phyloP scores from a whole-genome alignment of 2,797 vertebrate genomes.

The Naso thynnoides region DNA sequence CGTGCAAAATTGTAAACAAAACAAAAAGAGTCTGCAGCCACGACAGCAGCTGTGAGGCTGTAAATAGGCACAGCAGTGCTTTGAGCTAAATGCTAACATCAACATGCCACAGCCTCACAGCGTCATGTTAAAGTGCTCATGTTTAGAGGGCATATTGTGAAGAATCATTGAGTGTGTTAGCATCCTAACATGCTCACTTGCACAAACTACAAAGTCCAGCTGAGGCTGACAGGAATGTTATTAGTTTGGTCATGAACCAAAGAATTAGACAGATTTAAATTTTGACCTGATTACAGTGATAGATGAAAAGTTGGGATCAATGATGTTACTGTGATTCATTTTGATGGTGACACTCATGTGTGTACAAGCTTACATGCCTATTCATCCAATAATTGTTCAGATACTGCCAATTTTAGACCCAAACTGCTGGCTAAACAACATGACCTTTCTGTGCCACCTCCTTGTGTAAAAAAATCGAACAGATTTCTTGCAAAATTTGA shows the following conservation, averaged over 20 bases:
- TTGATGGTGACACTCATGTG: too few species aligned
- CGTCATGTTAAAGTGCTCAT: background rate
- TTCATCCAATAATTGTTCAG: background rate
- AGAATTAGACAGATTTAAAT: background rate
- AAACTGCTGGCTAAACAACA: too few species aligned
- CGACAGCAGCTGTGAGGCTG: background rate
- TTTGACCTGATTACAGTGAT: background rate
- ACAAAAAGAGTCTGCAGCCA: background rate
- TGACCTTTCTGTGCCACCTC: background rate
- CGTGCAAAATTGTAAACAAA: background rate
- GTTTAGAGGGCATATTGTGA: background rate
- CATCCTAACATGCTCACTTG: background rate
- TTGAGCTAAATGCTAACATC: background rate
- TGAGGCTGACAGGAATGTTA: background rate
- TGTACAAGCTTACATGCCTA: background rate
- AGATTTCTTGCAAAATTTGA: background rate
- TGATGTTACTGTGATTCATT: background rate
- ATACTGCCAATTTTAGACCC: background rate
- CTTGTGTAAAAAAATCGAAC: background rate
- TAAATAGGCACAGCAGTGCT: background rate
- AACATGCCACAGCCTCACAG: background rate
- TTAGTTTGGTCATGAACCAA: background rate
- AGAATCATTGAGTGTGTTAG: background rate
- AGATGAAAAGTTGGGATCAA: background rate
- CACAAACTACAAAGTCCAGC: background rate